Evolutionary conservation across 2,797 vertebrate genomes (phyloP), one percentile per base, ranked within the genome.

Genomic region (Odontamblyopus rebecca): DNA sequence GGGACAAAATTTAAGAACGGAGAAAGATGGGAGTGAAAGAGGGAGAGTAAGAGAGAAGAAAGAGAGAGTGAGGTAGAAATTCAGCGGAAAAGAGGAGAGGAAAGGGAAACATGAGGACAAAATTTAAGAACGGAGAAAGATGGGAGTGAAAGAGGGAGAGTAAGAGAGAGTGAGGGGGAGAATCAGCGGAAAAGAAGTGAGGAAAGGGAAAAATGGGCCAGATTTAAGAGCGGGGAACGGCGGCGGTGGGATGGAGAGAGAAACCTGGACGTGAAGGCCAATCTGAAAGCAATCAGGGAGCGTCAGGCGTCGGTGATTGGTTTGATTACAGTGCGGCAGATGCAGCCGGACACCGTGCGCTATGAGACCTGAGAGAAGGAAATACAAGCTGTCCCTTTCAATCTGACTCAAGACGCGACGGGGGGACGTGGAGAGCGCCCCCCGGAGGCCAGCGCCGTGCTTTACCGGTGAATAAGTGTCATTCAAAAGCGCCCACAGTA

Each of bases 271-370:
- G 83, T 77, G 85, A 85, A 82, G 82, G 79, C 86, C 88, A 89
- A 91, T 91, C 88, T 87, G 84, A 93, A 91, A 88, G 89, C 89
- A 92, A 93, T 93, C 90, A 92, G 75, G 90, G 89, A 89, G 89
- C 87, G 91, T 92, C 90, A 90, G 79, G 80, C 23, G 74, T 7
- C 69, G 71, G 6, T 89, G 90, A 93, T 90, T 89, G 91, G 86
- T 92, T 89, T 92, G 91, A 93, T 93, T 92, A 90, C 88, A 82
- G 83, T 73, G 81, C 38, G 51, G 76, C 90, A 90, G 90, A 88
- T 89, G 88, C 88, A 90, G 88, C 87, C 76, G 82, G 78, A 80
- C 61, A 6, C 72, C 62, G 69, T 29, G 73, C 32, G 83, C 83
- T 78, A 77, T 79, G 72, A 72, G 83, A 89, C 82, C 83, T 80